phyloP scores from a whole-genome alignment of 2,797 vertebrate genomes.

The Fistularia tabacaria region DNA sequence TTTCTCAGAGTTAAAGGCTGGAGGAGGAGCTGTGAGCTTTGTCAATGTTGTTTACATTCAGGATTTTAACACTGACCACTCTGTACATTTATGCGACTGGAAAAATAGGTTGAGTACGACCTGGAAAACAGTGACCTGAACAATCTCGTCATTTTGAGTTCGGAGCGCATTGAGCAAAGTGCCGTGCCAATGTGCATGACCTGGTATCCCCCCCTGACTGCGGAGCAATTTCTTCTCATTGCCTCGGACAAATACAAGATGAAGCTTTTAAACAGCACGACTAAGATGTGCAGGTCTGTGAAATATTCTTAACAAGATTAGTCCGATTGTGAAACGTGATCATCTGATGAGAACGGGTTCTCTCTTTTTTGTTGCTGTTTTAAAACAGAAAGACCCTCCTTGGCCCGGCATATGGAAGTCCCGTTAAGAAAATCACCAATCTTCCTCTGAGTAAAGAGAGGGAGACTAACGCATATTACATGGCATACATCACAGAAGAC shows the following conservation, averaged over 20 bases:
- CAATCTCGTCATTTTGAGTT: constrained; percentile 73
- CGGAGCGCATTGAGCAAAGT: constrained; percentile 80
- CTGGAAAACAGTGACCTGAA: constrained; percentile 74
- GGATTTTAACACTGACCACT: constrained; percentile 2
- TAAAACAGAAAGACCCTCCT: constrained; percentile 82
- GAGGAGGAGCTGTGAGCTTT: too few relatives aligned
- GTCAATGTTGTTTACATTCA: too few relatives aligned
- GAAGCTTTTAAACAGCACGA: constrained; percentile 87
- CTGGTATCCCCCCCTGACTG: constrained; percentile 86
- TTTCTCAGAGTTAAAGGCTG: neutral
- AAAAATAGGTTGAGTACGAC: constrained; percentile 87
- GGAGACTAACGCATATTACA: constrained; percentile 62
- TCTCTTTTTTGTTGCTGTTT: constrained; percentile 12
- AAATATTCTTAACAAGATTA: neutral
- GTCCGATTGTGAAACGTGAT: neutral
- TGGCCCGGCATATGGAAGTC: constrained; percentile 84
- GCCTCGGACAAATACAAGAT: constrained; percentile 87
- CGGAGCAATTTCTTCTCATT: constrained; percentile 84
- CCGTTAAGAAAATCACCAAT: constrained; percentile 79
- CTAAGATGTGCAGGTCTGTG: constrained; percentile 90
- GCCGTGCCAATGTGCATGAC: constrained; percentile 81
- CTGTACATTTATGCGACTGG: constrained; percentile 6
- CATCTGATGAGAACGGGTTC: neutral
- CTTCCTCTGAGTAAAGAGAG: constrained; percentile 63
- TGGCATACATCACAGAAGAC: constrained; percentile 86